A percentile compares a stretch with the other conserved stretches of the same genome.
These are phyloP conservation scores for Calyptomena viridis DNA, from an alignment of 2,113 vertebrate species.

Conservation along the genomic window DNA sequence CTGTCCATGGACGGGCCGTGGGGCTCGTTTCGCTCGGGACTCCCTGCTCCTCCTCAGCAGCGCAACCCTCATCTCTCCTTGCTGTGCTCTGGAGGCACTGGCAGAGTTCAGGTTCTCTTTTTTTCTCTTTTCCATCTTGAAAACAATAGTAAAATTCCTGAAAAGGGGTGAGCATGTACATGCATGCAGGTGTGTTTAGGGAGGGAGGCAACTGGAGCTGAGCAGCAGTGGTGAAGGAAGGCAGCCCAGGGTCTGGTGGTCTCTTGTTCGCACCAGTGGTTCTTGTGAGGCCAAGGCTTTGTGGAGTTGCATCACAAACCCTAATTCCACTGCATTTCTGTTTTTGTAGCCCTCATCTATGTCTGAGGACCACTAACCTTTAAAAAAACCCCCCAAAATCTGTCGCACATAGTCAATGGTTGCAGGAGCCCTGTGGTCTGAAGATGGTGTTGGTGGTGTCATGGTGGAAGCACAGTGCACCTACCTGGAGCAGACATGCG, in stretches of 20 bases:
- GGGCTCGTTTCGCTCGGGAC: accelerated
- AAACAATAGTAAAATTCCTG: slow-evolving; percentile 43
- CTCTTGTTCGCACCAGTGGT: background rate
- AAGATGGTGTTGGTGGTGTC: background rate
- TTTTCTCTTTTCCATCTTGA: background rate
- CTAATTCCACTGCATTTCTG: background rate
- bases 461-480: background rate
- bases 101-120: background rate
- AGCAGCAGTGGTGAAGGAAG: background rate
- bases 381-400: background rate
- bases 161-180: background rate
- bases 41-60: background rate
- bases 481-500: accelerated
- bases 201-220: background rate
- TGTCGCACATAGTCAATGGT: accelerated
- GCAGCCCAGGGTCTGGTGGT: background rate
- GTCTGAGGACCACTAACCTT: background rate
- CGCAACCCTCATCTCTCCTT: background rate
- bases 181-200: background rate
- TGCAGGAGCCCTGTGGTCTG: background rate
- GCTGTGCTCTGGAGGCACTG: background rate
- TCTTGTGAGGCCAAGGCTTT: background rate
- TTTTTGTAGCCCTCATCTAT: background rate
- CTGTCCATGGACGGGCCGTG: accelerated
- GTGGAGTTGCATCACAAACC: background rate